Evolutionary conservation across 2,888 invertebrate species (phyloP), one percentile per base, ranked within the genome.

Genomic region (Polylopha cassiicola): DNA sequence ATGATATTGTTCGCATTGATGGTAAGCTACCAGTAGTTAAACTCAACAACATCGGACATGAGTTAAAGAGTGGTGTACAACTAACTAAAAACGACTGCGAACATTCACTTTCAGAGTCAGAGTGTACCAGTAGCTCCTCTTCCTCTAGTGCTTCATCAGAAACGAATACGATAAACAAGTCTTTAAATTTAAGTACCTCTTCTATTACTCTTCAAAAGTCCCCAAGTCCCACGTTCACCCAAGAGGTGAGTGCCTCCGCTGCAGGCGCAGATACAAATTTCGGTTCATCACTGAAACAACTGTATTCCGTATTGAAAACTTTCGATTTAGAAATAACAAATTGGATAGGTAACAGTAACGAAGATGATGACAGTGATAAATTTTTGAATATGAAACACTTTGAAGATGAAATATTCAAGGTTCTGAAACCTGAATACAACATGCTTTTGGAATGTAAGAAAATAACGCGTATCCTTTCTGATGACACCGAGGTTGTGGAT

Each of bases 21-120:
- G 73, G 71, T 0, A 81, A 74, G 48, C 3, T 80, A 7, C 80
- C 80, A 0, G n/a, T 73, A 0, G 7, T 82, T 0, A 57, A 62
- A 48, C 44, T 80, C 2, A 52, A 50, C 2, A 57, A 66, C 34
- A 51, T 71, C 17, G 53, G 60, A 21, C 18, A 15, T 11, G 29
- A 43, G 34, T 3, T 50, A 3, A 43, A 33, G 28, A 38, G 33
- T 5, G 17, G 24, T 5, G n/a, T 9, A 9, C 5, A 15, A 37
- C 15, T 5, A 10, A 13, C 11, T 10, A 24, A 17, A 44, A 33
- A 33, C 18, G 16, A 8, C 10, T 9, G 8, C 9, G 20, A 28
- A 14, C 1, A 44, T 2, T 48, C 44, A 7, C 46, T 51, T 0
- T 47, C 47, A 5, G 41, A 47, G 21, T 45, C 47, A 16, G 37